Base-by-base conservation (phyloP, 30 jellyfish, hydroid and myxozoan genomes). In the Nemopilema nomurai region DNA sequence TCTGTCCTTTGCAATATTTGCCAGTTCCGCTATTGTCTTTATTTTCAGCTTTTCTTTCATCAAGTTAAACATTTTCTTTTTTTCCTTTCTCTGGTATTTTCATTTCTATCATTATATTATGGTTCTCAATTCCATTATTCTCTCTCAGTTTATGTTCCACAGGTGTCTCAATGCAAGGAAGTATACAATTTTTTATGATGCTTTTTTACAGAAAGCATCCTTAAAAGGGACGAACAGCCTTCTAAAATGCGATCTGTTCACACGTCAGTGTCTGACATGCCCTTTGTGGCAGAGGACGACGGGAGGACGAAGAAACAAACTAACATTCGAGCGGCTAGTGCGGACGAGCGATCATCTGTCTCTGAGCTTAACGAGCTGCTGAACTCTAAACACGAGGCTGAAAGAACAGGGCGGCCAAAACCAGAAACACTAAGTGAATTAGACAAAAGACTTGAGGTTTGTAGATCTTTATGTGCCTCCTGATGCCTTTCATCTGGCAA, bases 221-320 rank as follows among this genome's bases (percentile, higher is more conserved):
- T 13, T 41, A 6, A 41, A 41, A 41, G 13, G 57, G 57, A 41
- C 57, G 57, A 41, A 41, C 57, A 41, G 57, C 28, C 77, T n/a
- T 8, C 67, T 29, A 78, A 86, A n/a, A 67, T 83, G 74, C 91
- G 91, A 24, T 83, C 91, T 7, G 91, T 83, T 17, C 85, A 83
- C 3, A 83, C 91, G 29, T 83, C 91, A 19, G 86, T 83, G 0
- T 83, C 91, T 23, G 91, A 68, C 30, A 23, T 83, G 81, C 81
- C 86, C 8, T 74, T 23, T 0, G 68, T 28, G n/a, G 28, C 27
- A 8, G 32, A 62, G 8, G 28, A 32, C 21, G 49, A 28, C 25
- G 16, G 16, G 32, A 8, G 18, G 66, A 3, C 22, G 1, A 50
- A 28, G 8, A 62, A 62, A 21, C 22, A 20, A 23, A 21, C 52